phyloP scores from a whole-genome alignment of 1,140 invertebrate species.

The honey bee (Apis mellifera) region DNA sequence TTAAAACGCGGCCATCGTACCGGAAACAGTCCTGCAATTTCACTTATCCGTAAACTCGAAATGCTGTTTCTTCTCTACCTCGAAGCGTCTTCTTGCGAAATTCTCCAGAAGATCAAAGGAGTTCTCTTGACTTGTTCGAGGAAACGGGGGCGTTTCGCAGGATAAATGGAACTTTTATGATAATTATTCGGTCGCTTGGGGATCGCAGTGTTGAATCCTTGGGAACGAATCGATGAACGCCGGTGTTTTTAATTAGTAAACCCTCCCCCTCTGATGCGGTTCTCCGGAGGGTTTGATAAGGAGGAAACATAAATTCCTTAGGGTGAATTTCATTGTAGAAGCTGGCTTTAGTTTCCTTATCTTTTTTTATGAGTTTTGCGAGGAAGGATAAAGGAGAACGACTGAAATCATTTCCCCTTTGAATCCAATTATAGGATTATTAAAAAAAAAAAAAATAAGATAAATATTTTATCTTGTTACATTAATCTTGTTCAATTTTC shows the following conservation, averaged over 20 bases:
- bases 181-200: slow-evolving; percentile 22
- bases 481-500: too few species aligned
- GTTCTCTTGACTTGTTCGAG: neutral
- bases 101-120: slow-evolving; percentile 34
- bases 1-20: slow-evolving; percentile 2
- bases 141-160: neutral
- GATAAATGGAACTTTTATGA: slow-evolving; percentile 42
- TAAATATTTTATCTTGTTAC: too few species aligned
- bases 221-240: neutral
- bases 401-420: neutral
- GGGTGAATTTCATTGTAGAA: neutral
- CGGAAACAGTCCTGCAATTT: slow-evolving; percentile 36
- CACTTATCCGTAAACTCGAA: slow-evolving; percentile 40
- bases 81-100: slow-evolving; percentile 27
- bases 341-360: neutral
- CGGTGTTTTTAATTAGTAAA: neutral
- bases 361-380: too few species aligned
- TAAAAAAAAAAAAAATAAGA: too few species aligned
- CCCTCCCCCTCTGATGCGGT: too few species aligned
- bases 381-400: neutral
- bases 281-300: neutral
- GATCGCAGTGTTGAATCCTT: neutral
- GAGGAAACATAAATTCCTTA: neutral
- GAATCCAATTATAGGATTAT: neutral
- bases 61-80: slow-evolving; percentile 18